Base-by-base conservation (phyloP, 2,888 invertebrate species). In the Heteropelma amictum region DNA sequence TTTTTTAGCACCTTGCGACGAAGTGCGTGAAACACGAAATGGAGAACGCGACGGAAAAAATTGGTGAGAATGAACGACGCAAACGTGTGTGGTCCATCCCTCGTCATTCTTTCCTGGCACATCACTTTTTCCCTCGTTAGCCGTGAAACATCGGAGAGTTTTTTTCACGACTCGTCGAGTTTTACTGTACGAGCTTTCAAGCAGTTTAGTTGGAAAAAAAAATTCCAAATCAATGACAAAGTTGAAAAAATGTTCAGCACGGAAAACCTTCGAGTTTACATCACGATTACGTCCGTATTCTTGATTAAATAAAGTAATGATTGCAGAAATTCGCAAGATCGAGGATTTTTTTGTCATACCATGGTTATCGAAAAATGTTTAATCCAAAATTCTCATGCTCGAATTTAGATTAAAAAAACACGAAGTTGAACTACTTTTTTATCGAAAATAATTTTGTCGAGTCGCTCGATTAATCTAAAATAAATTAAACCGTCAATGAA, bases 121-220 rank as follows among this genome's bases (percentile, higher is more conserved):
- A 45, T 45, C 38, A 58, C 53, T 76, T 71, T 78, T 72, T 71
- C 49, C 53, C 61, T 60, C 77, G 60, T 76, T 73, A 58, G 70
- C 58, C 67, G 58, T 28, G 38, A 51, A 60, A 38, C 51, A 61
- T 42, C 47, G 38, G 8, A 4, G 30, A 3, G 3, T 21, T 8
- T 64, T 49, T 51, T 51, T 7, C 33, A 23, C 1, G 19, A 64
- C 30, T 33, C 42, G 2, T 53, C 33, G 23, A 40, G 30, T 42
- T 12, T 2, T 10, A 19, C n/a, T n/a, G 6, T 54, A 68, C 38
- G 68, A 49, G 21, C 42, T 68, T 68, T 51, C 58, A 51, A 68
- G n/a, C n/a, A n/a, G n/a, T n/a, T 51, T 17, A 42, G 3, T 40
- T 45, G 35, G 7, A 19, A 19, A 45, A n/a, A n/a, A 45, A 19